phyloP scores from a whole-genome alignment of 1,140 invertebrate genomes.

The Meloidogyne chitwoodi region DNA sequence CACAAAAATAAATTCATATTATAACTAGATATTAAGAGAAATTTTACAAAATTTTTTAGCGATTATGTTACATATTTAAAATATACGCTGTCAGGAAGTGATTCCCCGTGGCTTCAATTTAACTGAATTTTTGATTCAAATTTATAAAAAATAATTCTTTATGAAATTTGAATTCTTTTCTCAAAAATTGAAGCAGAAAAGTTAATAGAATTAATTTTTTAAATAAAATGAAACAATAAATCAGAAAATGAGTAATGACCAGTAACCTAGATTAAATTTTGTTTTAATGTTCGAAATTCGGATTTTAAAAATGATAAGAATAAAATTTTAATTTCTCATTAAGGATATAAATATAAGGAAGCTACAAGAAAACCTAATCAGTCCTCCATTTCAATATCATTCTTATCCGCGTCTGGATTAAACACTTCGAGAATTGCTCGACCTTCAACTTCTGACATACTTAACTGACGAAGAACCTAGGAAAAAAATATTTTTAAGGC shows the following conservation, averaged over 20 bases:
- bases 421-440: slow-evolving; percentile 59
- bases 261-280: background rate
- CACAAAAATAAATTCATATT: no score
- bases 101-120: no score
- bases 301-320: background rate
- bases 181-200: background rate
- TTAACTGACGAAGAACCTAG: slow-evolving; percentile 54
- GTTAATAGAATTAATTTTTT: background rate
- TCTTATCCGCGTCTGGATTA: slow-evolving; percentile 35
- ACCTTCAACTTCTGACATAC: slow-evolving; percentile 59
- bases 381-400: background rate
- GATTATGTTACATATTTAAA: no score
- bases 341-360: background rate
- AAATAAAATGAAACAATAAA: background rate
- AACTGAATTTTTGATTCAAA: background rate
- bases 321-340: background rate
- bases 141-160: no score
- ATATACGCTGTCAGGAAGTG: no score
- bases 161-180: background rate
- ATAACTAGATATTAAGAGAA: no score
- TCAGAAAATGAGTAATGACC: background rate
- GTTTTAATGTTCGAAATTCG: slow-evolving; percentile 6
- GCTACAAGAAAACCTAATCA: background rate
- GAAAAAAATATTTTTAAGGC: background rate
- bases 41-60: no score